These are phyloP conservation scores for Cheilosia vernalis DNA, from an alignment of 2,888 invertebrate genomes.

Conservation along the genomic window DNA sequence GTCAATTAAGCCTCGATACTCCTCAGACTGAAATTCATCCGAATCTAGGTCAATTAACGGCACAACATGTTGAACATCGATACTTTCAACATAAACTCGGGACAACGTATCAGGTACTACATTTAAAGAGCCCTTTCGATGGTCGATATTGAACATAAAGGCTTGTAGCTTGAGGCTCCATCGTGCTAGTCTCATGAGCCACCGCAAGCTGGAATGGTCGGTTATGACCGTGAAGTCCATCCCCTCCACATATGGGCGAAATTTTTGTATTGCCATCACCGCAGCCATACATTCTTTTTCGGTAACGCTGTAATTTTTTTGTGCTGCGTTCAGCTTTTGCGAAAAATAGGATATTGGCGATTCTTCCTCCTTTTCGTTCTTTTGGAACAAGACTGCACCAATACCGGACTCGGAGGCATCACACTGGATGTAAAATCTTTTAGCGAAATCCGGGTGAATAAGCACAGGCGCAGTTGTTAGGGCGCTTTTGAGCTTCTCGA, in stretches of 20 bases:
- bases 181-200: too few species aligned
- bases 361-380: not conserved
- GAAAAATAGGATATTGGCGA: not conserved
- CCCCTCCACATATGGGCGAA: too few species aligned
- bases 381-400: not conserved
- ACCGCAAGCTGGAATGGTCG: too few species aligned
- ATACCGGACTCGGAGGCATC: constrained; percentile 27
- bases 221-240: too few species aligned
- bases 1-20: not conserved
- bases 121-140: constrained; percentile 75
- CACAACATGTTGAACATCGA: not conserved
- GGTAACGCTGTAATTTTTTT: not conserved
- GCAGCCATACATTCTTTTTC: too few species aligned
- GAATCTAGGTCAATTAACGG: constrained; percentile 8
- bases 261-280: too few species aligned
- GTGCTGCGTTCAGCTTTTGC: not conserved
- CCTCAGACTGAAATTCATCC: not conserved
- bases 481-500: constrained; percentile 40
- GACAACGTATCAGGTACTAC: too few species aligned
- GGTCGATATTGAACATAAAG: constrained; percentile 44
- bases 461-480: constrained; percentile 61
- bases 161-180: not conserved
- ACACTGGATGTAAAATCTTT: constrained; percentile 28
- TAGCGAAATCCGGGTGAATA: constrained; percentile 53
- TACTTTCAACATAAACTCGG: not conserved